Evolutionary conservation across 2,113 vertebrate species (phyloP).

Genomic region (Pagrus major): DNA sequence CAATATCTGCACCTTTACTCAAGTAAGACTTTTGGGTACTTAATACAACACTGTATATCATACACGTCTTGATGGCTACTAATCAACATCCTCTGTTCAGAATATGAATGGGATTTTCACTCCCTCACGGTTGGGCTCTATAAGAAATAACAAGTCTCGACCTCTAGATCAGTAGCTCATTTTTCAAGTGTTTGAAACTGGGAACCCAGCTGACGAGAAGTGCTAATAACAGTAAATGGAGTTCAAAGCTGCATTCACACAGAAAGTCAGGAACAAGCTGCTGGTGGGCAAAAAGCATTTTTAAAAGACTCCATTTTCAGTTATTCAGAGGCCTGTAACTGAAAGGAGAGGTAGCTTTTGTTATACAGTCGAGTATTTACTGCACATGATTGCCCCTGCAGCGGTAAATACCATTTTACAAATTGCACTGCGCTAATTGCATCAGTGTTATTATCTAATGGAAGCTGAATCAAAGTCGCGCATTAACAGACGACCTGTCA

Average conservation of each 20-base stretch:
- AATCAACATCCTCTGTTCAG: no score
- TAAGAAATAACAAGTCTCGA: slow-evolving; percentile 2
- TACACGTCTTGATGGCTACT: no score
- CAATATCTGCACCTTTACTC: no score
- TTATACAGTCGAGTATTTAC: slow-evolving; percentile 3
- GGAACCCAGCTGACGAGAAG: background rate
- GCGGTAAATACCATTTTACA: slow-evolving; percentile 24
- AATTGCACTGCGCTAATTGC: slow-evolving; percentile 36
- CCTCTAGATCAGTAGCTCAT: slow-evolving; percentile 11
- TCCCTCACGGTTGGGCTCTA: no score
- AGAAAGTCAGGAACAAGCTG: background rate
- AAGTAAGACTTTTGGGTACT: no score
- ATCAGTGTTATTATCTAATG: slow-evolving; percentile 34
- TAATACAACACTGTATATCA: no score
- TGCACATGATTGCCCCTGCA: slow-evolving; percentile 5
- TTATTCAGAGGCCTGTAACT: background rate
- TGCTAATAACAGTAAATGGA: slow-evolving; percentile 14
- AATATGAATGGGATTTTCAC: no score
- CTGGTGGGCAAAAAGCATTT: slow-evolving; percentile 9
- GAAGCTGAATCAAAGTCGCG: slow-evolving; percentile 4
- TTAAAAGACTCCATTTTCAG: slow-evolving; percentile 13
- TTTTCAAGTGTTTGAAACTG: slow-evolving; percentile 21
- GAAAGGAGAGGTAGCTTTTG: slow-evolving; percentile 10
- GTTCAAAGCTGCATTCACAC: slow-evolving; percentile 10
- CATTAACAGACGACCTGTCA: slow-evolving; percentile 13